phyloP scores from a whole-genome alignment of 2,113 vertebrate genomes.

The Nothocercus nigrocapillus region DNA sequence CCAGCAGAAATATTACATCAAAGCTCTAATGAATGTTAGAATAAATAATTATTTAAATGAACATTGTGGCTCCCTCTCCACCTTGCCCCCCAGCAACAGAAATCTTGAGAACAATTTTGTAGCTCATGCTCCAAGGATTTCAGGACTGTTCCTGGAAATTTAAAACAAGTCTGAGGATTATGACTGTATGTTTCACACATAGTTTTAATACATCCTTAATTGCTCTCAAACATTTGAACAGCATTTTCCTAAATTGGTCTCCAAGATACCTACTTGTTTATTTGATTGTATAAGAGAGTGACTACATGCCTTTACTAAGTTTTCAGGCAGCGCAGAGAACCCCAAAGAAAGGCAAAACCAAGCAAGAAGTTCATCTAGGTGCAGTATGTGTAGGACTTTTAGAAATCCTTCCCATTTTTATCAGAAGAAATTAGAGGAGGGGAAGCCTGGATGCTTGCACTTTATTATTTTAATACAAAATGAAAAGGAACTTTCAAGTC shows the following conservation, averaged over 20 bases:
- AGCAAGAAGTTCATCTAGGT: not conserved
- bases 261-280: not conserved
- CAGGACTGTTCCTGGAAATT: not conserved
- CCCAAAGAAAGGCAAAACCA: not conserved
- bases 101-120: constrained; percentile 12
- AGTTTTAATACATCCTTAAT: not conserved
- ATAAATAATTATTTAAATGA: constrained; percentile 20
- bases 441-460: not conserved
- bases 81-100: constrained; percentile 40
- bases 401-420: not conserved
- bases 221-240: not conserved
- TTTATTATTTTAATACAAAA: not conserved
- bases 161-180: constrained; percentile 26
- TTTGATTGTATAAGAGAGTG: not conserved
- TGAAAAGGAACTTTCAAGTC: not conserved
- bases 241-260: not conserved
- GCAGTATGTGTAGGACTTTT: not conserved
- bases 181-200: not conserved
- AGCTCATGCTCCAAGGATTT: constrained; percentile 49
- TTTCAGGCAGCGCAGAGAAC: not conserved
- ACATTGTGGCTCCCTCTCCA: constrained; percentile 9
- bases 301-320: not conserved
- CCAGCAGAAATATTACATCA: constrained; percentile 24
- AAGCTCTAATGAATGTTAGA: constrained; percentile 28
- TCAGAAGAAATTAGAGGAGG: not conserved